phyloP scores from a whole-genome alignment of 2,888 invertebrate species.

The Rhagonycha lutea region DNA sequence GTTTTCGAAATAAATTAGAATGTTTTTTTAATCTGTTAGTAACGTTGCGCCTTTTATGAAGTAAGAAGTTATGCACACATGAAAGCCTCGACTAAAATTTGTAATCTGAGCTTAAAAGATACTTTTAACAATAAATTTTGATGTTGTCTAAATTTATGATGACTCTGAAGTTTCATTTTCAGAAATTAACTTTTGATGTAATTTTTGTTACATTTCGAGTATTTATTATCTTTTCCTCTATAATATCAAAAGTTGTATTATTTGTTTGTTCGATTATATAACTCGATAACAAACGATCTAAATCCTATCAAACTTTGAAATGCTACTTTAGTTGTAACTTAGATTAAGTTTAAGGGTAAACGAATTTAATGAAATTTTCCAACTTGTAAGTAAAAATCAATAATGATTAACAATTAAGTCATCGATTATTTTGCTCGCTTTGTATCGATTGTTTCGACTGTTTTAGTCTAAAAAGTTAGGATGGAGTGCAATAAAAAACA shows the following conservation, averaged over 20 bases:
- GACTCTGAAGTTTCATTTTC: neutral
- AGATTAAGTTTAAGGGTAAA: neutral
- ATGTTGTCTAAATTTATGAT: neutral
- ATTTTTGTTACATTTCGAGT: neutral
- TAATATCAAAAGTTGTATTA: neutral
- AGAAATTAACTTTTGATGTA: neutral
- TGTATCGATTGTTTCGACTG: neutral
- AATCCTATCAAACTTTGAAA: constrained; percentile 1
- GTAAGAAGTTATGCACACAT: too few species aligned
- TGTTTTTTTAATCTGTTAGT: too few species aligned
- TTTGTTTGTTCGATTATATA: constrained; percentile 1
- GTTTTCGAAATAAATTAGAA: too few species aligned
- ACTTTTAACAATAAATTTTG: too few species aligned
- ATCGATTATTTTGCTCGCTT: neutral
- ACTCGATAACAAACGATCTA: constrained; percentile 3
- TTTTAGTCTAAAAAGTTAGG: neutral
- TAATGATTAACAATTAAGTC: neutral
- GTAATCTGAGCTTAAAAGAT: too few species aligned
- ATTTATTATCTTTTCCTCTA: neutral
- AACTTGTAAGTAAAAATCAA: neutral
- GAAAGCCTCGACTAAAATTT: too few species aligned
- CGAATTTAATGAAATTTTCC: neutral
- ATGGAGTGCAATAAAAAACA: neutral
- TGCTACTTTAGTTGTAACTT: neutral
- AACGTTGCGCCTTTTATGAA: too few species aligned